These are phyloP conservation scores for Muscicapa striata DNA, from an alignment of 2,797 vertebrate genomes.

Conservation along the genomic window DNA sequence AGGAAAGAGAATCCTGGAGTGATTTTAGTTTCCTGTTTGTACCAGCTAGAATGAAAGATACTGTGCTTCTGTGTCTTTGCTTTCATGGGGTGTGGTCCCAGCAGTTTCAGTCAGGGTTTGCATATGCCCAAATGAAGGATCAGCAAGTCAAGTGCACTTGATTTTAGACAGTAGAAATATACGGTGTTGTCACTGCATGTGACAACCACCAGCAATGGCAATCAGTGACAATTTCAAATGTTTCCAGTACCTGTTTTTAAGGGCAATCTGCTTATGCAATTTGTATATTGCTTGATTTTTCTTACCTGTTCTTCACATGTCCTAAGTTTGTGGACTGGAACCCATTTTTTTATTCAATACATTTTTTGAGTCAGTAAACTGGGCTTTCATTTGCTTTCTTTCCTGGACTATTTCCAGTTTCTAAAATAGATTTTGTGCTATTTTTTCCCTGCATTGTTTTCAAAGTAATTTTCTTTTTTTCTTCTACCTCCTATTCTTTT, in stretches of 20 bases:
- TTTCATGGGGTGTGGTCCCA: neutral
- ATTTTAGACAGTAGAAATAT: neutral
- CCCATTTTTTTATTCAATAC: neutral
- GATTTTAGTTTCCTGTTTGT: neutral
- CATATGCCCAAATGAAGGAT: neutral
- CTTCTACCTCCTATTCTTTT: neutral
- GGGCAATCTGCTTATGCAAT: neutral
- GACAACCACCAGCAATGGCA: neutral
- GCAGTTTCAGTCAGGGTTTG: neutral
- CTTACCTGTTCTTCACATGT: neutral
- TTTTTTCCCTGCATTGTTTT: constrained; percentile 42
- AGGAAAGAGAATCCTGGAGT: neutral
- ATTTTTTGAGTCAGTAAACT: neutral
- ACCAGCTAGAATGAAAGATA: neutral
- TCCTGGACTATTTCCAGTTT: neutral
- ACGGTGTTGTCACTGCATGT: rapidly evolving
- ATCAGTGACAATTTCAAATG: neutral
- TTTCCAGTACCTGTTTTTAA: neutral
- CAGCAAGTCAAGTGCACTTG: neutral
- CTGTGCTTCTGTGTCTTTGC: rapidly evolving
- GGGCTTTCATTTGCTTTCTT: neutral
- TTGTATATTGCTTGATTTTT: neutral
- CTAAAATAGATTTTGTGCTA: neutral
- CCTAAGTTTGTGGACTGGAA: neutral
- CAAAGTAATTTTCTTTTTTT: neutral